Evolutionary conservation across 2,113 vertebrate genomes (phyloP).

Genomic region (Ia io): DNA sequence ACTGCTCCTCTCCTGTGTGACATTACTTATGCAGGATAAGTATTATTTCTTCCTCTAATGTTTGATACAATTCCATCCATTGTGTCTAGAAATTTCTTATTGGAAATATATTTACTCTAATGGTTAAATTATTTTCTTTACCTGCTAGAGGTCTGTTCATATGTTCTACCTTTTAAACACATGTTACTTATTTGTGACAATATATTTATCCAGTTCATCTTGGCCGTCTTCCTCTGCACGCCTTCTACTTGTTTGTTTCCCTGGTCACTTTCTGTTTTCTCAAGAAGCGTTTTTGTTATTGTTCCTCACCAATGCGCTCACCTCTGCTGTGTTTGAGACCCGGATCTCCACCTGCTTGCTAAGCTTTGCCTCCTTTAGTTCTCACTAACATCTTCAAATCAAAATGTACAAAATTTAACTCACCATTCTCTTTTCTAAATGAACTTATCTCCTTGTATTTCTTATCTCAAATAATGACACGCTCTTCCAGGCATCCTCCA

Average conservation of each 20-base stretch:
- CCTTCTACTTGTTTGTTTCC: background rate
- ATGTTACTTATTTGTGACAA: background rate
- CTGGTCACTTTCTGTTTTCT: background rate
- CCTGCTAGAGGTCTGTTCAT: background rate
- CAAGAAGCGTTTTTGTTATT: fast-evolving
- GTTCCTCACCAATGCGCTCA: background rate
- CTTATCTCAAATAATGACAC: background rate
- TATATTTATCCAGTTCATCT: background rate
- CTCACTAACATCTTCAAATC: background rate
- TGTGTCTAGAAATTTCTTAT: background rate
- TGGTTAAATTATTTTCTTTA: background rate
- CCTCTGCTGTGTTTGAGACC: background rate
- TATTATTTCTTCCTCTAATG: background rate
- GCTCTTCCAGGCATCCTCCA: background rate
- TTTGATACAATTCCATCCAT: background rate
- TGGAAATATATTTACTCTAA: background rate
- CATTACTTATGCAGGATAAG: background rate
- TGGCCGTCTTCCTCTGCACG: background rate
- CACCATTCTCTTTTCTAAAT: background rate
- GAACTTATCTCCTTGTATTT: background rate
- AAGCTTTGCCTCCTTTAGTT: background rate
- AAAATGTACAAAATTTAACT: background rate
- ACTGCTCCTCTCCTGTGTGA: background rate
- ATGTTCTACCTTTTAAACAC: background rate
- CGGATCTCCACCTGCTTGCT: background rate